phyloP scores from a whole-genome alignment of 1,140 invertebrate species.

The Calosoma granatense region DNA sequence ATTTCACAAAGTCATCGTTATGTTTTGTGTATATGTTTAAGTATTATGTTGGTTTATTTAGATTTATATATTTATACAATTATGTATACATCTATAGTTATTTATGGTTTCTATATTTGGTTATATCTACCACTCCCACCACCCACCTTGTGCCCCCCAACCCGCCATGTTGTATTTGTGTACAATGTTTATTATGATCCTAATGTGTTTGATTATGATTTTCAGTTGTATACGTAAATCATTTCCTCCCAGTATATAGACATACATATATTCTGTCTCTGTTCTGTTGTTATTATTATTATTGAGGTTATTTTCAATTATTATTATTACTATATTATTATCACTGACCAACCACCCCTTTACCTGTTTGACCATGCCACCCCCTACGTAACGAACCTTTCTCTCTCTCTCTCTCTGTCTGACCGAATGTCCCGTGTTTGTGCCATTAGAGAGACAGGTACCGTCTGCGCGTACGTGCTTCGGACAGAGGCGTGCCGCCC shows the following conservation, averaged over 20 bases:
- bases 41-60: slow-evolving; percentile 14
- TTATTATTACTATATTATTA: slow-evolving; percentile 3
- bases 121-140: no score
- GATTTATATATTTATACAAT: no score
- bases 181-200: no score
- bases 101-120: no score
- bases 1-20: neutral
- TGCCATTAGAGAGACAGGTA: slow-evolving; percentile 84
- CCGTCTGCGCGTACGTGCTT: slow-evolving; percentile 85
- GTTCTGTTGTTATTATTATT: slow-evolving; percentile 16
- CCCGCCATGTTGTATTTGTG: no score
- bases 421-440: slow-evolving; percentile 41
- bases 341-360: slow-evolving; percentile 6
- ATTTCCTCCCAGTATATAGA: no score
- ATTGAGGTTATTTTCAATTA: neutral
- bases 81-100: no score
- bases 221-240: no score
- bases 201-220: no score
- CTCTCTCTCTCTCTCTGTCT: slow-evolving; percentile 1
- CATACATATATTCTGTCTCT: no score
- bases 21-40: slow-evolving; percentile 11
- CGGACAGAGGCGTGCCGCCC: slow-evolving; percentile 78
- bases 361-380: slow-evolving; percentile 17
- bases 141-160: no score
- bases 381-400: neutral